phyloP scores from a whole-genome alignment of 1,140 invertebrate genomes.

The Drosophila novamexicana region DNA sequence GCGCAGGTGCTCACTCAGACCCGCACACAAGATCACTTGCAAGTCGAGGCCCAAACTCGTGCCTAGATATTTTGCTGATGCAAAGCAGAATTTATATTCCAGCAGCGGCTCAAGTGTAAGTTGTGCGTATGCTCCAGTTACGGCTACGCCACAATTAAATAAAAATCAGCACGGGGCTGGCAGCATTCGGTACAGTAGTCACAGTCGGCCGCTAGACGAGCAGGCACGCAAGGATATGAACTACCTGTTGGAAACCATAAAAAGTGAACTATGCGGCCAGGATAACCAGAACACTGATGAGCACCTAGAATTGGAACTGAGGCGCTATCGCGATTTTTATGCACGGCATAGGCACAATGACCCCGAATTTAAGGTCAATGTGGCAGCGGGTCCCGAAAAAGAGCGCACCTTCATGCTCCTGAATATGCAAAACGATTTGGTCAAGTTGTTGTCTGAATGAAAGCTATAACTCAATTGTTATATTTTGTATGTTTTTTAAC shows the following conservation, averaged over 20 bases:
- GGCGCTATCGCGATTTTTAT: slow-evolving; percentile 52
- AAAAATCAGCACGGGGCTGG: too few species aligned
- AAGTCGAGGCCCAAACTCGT: slow-evolving; percentile 26
- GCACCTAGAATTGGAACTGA: slow-evolving; percentile 60
- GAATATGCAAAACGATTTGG: slow-evolving; percentile 67
- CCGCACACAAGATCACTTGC: slow-evolving; percentile 1
- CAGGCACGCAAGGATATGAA: slow-evolving; percentile 8
- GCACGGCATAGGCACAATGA: slow-evolving; percentile 9
- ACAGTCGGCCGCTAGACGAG: slow-evolving; percentile 4
- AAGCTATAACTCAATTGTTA: not conserved
- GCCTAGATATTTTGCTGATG: slow-evolving; percentile 1
- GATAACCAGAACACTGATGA: slow-evolving; percentile 9
- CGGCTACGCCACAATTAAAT: too few species aligned
- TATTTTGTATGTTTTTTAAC: not conserved
- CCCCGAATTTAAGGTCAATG: slow-evolving; percentile 8
- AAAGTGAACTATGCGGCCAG: slow-evolving; percentile 56
- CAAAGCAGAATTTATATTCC: not conserved
- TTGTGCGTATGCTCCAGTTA: too few species aligned
- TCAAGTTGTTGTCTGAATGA: slow-evolving; percentile 54
- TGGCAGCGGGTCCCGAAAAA: not conserved
- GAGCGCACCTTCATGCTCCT: slow-evolving; percentile 57
- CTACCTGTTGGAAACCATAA: slow-evolving; percentile 48
- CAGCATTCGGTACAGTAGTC: not conserved
- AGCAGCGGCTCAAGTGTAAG: not conserved
- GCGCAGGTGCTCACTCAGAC: not conserved